phyloP scores from a whole-genome alignment of 2,113 vertebrate genomes.

The Phrynosoma blainvillii region DNA sequence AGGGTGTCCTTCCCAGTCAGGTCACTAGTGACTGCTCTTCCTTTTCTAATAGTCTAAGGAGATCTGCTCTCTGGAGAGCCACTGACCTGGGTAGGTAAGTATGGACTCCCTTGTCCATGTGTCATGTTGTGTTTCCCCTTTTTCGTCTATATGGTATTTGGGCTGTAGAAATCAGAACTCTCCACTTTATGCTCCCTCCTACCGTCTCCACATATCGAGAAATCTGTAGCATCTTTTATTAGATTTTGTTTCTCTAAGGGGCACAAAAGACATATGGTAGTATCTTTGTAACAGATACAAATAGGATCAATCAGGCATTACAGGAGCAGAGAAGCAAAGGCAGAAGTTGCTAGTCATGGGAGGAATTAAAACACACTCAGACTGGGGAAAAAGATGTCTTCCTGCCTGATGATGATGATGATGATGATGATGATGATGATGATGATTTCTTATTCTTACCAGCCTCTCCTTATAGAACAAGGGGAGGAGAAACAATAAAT shows the following conservation, averaged over 20 bases:
- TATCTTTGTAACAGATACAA: neutral
- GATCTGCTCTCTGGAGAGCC: slow-evolving; percentile 68
- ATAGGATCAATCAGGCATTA: neutral
- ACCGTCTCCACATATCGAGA: neutral
- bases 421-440: too few species aligned
- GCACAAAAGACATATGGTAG: neutral
- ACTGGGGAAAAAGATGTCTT: too few species aligned
- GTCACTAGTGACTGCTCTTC: slow-evolving; percentile 66
- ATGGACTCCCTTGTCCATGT: slow-evolving; percentile 46
- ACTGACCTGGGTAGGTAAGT: slow-evolving; percentile 69
- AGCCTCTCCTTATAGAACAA: too few species aligned
- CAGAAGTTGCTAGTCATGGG: too few species aligned
- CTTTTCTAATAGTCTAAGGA: slow-evolving; percentile 75
- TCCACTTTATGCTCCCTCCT: neutral
- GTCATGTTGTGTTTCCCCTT: slow-evolving; percentile 31
- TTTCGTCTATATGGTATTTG: neutral
- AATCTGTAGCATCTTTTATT: neutral
- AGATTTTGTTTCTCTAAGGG: neutral
- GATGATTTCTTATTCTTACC: too few species aligned
- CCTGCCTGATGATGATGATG: too few species aligned
- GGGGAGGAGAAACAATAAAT: too few species aligned
- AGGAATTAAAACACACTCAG: too few species aligned
- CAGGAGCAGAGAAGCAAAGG: too few species aligned
- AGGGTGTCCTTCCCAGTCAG: neutral
- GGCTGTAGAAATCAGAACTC: neutral